Evolutionary conservation across 2,888 invertebrate genomes (phyloP).

Genomic region (Scaptomyza reducta): DNA sequence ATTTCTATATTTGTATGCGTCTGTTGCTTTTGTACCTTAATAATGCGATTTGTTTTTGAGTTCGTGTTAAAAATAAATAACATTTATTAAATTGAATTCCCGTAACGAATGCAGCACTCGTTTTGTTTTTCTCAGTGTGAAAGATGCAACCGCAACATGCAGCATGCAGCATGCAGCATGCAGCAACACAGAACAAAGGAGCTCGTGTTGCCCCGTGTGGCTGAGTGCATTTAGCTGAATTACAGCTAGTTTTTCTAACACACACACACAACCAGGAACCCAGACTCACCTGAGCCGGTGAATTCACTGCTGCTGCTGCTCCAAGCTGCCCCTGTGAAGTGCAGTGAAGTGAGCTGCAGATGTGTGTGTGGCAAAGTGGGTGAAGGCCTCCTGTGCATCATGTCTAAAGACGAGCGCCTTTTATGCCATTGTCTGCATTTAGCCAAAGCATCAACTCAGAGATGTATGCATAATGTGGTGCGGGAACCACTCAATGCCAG

Average conservation of each 20-base stretch:
- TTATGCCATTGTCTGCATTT: conserved; percentile 72
- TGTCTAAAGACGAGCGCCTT: conserved; percentile 61
- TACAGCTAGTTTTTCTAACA: conserved; percentile 52
- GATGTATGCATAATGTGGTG: conserved; percentile 15
- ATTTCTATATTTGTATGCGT: too few species aligned
- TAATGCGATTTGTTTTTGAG: too few species aligned
- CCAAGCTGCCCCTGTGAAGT: conserved; percentile 12
- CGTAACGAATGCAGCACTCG: not conserved
- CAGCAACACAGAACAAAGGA: conserved; percentile 38
- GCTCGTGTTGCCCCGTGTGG: conserved; percentile 41
- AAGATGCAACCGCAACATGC: conserved; percentile 37
- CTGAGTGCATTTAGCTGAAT: conserved; percentile 80
- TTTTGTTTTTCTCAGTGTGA: conserved; percentile 10
- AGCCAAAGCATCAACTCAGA: conserved; percentile 22
- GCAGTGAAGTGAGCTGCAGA: conserved; percentile 58
- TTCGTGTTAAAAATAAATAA: too few species aligned
- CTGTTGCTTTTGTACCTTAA: too few species aligned
- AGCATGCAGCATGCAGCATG: conserved; percentile 6
- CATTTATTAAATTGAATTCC: too few species aligned
- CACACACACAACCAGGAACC: conserved; percentile 4
- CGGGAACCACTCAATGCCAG: conserved; percentile 71
- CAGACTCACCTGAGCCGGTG: conserved; percentile 26
- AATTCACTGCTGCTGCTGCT: not conserved
- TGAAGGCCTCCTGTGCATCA: conserved; percentile 65
- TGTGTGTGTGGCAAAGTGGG: conserved; percentile 66